Base-by-base conservation (phyloP, 2,113 vertebrate genomes). In the Hydrolagus affinis region DNA sequence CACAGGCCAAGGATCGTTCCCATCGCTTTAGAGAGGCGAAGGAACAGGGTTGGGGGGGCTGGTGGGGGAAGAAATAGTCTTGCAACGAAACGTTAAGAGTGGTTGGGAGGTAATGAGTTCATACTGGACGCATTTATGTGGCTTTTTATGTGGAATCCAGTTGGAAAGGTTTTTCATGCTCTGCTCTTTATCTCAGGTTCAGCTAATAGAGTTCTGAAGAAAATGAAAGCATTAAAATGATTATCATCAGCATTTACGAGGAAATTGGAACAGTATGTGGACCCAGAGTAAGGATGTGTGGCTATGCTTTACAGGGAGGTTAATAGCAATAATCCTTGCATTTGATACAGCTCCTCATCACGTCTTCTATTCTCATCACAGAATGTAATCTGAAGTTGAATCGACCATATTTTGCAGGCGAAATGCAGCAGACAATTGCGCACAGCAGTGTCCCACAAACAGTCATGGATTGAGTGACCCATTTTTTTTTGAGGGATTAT, bases 61-160 rank as follows among this genome's bases (percentile, higher is more conserved):
- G n/a, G n/a, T n/a, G 44, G 44, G 44, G 6, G 44, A 62, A 68
- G 66, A 83, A 72, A 85, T 11, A 78, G 17, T 11, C 21, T 87
- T 73, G 44, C 60, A 28, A 87, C 85, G 44, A 85, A 60, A 85
- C 59, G n/a, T 69, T 73, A 85, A 60, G 85, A 71, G 85, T 70
- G 76, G 86, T 87, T 30, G 86, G 68, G 86, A 85, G 86, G 73
- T 89, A 87, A 88, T 86, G 88, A 88, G 88, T 87, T 86, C 74
- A 64, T 83, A 86, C 87, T 86, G 64, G 86, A 85, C 86, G 88
- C 89, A 85, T 89, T 89, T 88, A 88, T 89, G 88, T 87, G 86
- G 88, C 88, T 89, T 44, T 83, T 89, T 89, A 90, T 91, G 91
- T 91, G 93, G 90, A 91, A 90, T 91, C 87, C 87, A 89, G 88